Evolutionary conservation across 2,888 invertebrate genomes (phyloP).

Genomic region (Drosophila longiperda): DNA sequence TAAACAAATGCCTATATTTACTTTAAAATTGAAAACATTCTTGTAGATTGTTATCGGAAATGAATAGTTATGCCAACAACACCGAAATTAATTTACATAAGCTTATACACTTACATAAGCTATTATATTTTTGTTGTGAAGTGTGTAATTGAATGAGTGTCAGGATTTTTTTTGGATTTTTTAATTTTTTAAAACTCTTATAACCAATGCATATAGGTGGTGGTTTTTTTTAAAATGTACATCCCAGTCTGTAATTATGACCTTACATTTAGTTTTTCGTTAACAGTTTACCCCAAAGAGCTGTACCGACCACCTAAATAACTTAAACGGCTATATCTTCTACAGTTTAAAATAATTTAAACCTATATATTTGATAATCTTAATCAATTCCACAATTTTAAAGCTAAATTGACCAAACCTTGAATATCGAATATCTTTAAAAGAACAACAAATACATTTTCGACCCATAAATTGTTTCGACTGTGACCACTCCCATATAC

Average conservation of each 20-base stretch:
- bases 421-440: no score
- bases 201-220: background rate
- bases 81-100: background rate
- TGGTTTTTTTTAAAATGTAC: background rate
- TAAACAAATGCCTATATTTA: background rate
- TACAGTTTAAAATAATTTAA: background rate
- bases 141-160: background rate
- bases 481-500: background rate
- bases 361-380: background rate
- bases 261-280: background rate
- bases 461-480: no score
- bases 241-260: background rate
- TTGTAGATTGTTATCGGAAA: background rate
- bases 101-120: background rate
- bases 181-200: background rate
- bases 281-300: no score
- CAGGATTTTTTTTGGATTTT: background rate
- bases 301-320: background rate
- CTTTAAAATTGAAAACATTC: background rate
- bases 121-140: background rate
- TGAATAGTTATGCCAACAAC: background rate
- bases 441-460: no score
- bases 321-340: background rate
- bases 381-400: no score
- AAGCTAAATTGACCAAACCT: no score